Conservation (phyloP, 2,888 invertebrate species). For the Ctenicera cuprea region DNA sequence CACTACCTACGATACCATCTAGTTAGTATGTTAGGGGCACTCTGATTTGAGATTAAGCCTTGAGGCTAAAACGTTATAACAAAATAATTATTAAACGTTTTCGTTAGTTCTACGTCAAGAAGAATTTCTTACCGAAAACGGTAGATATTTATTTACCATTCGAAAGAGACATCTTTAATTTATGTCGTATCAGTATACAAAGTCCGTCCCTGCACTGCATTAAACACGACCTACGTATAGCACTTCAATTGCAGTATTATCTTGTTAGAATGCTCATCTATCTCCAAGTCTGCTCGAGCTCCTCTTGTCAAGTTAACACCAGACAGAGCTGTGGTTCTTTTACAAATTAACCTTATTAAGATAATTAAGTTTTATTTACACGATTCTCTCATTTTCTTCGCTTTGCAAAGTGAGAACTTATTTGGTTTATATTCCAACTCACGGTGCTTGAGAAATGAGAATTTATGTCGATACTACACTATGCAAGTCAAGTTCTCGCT, state of each 20-base stretch:
- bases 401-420: constrained; percentile 24
- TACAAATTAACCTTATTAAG: constrained; percentile 43
- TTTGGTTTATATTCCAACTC: constrained; percentile 27
- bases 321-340: constrained; percentile 38
- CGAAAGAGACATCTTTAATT: too few species aligned
- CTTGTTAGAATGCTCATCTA: constrained; percentile 30
- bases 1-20: too few species aligned
- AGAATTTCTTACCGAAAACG: too few species aligned
- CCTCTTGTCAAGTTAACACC: constrained; percentile 28
- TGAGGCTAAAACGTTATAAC: too few species aligned
- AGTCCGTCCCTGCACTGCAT: constrained; percentile 5
- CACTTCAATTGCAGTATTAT: constrained; percentile 25
- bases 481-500: constrained; percentile 38
- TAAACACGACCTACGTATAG: constrained; percentile 19
- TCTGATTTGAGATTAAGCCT: too few species aligned
- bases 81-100: too few species aligned
- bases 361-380: constrained; percentile 43
- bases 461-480: constrained; percentile 25
- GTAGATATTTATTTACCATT: too few species aligned
- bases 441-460: constrained; percentile 12
- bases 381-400: constrained; percentile 38
- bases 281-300: constrained; percentile 19
- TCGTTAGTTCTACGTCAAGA: too few species aligned
- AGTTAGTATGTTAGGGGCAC: too few species aligned
- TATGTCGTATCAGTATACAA: too few species aligned